Conservation (phyloP, 1,140 invertebrate species). For the Diachasma alloeum region DNA sequence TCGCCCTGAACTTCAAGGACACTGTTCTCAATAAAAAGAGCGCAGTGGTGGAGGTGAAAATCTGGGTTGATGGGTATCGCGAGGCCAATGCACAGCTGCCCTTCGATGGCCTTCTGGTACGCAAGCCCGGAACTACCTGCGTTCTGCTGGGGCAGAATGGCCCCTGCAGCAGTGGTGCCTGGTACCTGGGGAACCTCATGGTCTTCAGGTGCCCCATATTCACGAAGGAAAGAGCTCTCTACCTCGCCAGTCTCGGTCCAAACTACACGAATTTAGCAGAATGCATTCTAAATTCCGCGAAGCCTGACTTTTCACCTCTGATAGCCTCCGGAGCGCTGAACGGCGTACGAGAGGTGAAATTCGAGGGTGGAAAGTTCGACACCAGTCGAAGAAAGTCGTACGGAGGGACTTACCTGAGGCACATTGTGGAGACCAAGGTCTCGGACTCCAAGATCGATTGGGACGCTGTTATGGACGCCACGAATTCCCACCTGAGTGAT, state of each 20-base stretch:
- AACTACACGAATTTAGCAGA: slow-evolving; percentile 66
- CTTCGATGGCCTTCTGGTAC: slow-evolving; percentile 63
- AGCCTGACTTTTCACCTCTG: slow-evolving; percentile 61
- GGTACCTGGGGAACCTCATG: slow-evolving; percentile 66
- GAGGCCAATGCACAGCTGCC: slow-evolving; percentile 62
- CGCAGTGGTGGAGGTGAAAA: slow-evolving; percentile 68
- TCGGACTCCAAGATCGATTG: slow-evolving; percentile 59
- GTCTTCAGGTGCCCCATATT: slow-evolving; percentile 66
- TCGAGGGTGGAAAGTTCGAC: slow-evolving; percentile 57
- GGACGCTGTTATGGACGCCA: slow-evolving; percentile 60
- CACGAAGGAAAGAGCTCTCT: slow-evolving; percentile 62
- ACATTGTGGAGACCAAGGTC: slow-evolving; percentile 52
- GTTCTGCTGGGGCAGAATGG: slow-evolving; percentile 64
- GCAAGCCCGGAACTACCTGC: slow-evolving; percentile 63
- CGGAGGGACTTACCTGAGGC: slow-evolving; percentile 53
- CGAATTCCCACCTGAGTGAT: slow-evolving; percentile 62
- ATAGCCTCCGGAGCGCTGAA: slow-evolving; percentile 60
- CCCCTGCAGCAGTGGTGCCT: slow-evolving; percentile 55
- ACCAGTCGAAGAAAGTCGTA: slow-evolving; percentile 53
- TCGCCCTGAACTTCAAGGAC: slow-evolving; percentile 71
- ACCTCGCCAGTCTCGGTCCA: slow-evolving; percentile 64
- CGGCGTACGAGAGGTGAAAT: slow-evolving; percentile 55
- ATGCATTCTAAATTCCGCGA: slow-evolving; percentile 60
- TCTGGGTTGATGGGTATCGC: slow-evolving; percentile 66
- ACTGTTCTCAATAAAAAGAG: slow-evolving; percentile 66